Conservation (phyloP, 2,113 vertebrate genomes). For the Atractosteus spatula region DNA sequence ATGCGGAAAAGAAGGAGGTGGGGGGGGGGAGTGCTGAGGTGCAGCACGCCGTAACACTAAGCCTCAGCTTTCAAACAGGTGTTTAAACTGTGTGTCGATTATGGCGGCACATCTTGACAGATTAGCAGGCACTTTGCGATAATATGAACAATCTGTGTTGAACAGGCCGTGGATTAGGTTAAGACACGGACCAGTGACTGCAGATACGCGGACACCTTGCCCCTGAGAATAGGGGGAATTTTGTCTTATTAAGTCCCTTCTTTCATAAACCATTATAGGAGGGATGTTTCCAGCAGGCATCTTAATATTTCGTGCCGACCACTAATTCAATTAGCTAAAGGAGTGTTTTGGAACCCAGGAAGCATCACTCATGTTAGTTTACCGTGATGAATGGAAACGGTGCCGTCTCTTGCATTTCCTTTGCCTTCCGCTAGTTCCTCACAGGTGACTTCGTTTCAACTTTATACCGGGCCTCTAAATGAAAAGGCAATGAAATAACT, state of each 20-base stretch:
- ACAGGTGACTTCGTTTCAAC: too few relatives aligned
- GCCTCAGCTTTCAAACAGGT: background rate
- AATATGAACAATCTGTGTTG: conserved; percentile 7
- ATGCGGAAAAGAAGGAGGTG: conserved; percentile 25
- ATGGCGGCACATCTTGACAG: conserved; percentile 2
- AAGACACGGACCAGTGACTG: background rate
- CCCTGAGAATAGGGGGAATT: background rate
- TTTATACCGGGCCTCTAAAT: too few relatives aligned
- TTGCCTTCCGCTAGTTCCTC: too few relatives aligned
- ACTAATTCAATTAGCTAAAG: conserved; percentile 7
- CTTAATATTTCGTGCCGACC: background rate
- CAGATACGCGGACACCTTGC: background rate
- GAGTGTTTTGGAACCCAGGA: too few relatives aligned
- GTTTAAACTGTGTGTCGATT: background rate
- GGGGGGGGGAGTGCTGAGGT: conserved; percentile 27
- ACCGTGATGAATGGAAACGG: too few relatives aligned
- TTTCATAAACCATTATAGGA: too few relatives aligned
- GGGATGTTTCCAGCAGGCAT: too few relatives aligned
- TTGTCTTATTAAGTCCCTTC: too few relatives aligned
- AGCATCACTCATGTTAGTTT: too few relatives aligned
- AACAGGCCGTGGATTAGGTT: background rate
- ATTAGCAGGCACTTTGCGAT: background rate
- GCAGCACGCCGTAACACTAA: background rate
- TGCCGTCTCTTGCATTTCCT: too few relatives aligned
- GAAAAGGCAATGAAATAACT: too few relatives aligned